Base-by-base conservation (phyloP, 2,888 invertebrate species). In the Leucophora obtusa region DNA sequence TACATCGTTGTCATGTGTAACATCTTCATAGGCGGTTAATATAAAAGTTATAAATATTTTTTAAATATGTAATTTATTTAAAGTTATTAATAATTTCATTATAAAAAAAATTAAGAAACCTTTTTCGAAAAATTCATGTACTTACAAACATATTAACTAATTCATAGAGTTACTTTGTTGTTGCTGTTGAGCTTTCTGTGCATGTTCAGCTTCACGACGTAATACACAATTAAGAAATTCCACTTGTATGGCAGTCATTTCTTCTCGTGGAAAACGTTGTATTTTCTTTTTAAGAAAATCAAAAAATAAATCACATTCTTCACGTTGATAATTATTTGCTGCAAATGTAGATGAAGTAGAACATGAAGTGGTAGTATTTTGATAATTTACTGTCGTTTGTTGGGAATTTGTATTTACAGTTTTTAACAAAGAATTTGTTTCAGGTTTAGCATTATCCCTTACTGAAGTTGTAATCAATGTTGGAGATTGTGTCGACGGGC, bases 281-380 rank as follows among this genome's bases (percentile, higher is more conserved):
- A 89, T 89, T 82, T 89, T 89, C 79, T 87, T 88, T 70, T 89
- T 89, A 6, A 89, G 84, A 59, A 89, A 89, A 38, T 89, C 87
- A 60, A 89, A 89, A 62, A 89, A 89, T 70, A 89, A 82, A 84
- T 89, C 89, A 21, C 89, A 82, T 70, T 89, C 89, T 17, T 89
- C 89, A 0, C 87, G 86, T 35, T 78, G 72, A 63, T 84, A 79
- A 35, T 76, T 68, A 51, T 73, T 53, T 6, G 24, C 33, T 1
- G 74, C 15, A 14, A 51, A 3, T 7, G 47, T 4, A 14, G 65
- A 50, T 1, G 74, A 28, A 15, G 56, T 17, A 10, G 65, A 21
- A 11, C 8, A 56, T 62, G 43, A 17, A 28, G 68, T n/a, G 10
- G 62, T 17, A 58, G 63, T 62, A 63, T 69, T 73, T 53, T 28